phyloP scores from a whole-genome alignment of 2,113 vertebrate species.

The Calidris pugnax region DNA sequence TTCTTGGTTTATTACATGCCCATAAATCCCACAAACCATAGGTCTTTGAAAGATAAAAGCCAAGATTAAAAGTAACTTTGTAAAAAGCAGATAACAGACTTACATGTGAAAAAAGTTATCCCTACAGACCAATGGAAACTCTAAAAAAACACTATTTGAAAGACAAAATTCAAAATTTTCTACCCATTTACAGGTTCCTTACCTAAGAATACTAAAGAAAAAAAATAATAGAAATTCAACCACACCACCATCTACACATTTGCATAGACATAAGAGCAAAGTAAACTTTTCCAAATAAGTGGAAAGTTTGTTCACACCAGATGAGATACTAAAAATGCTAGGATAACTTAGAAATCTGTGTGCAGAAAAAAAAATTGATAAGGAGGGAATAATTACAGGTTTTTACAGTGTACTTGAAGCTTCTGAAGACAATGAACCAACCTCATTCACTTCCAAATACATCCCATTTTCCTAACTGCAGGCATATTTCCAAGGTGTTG shows the following conservation, averaged over 20 bases:
- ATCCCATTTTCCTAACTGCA: background rate
- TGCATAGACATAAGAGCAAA: background rate
- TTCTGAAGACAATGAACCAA: background rate
- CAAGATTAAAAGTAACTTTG: background rate
- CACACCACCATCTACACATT: background rate
- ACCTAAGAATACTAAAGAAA: background rate
- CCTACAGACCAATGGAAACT: background rate
- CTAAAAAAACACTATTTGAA: background rate
- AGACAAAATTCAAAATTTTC: background rate
- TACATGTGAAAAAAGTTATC: background rate
- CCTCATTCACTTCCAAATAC: background rate
- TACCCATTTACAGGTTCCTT: background rate
- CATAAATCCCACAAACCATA: background rate
- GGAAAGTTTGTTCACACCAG: background rate
- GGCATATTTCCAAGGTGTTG: background rate
- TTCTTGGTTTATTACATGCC: background rate
- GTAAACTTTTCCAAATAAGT: background rate
- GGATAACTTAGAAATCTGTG: background rate
- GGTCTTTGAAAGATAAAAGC: background rate
- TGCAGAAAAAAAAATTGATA: background rate
- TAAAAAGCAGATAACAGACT: background rate
- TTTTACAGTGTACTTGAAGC: background rate
- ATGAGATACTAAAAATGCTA: background rate
- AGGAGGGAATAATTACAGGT: background rate
- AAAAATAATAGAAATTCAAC: background rate